Evolutionary conservation across 2,888 invertebrate genomes (phyloP).

Genomic region (Arenicola marina): DNA sequence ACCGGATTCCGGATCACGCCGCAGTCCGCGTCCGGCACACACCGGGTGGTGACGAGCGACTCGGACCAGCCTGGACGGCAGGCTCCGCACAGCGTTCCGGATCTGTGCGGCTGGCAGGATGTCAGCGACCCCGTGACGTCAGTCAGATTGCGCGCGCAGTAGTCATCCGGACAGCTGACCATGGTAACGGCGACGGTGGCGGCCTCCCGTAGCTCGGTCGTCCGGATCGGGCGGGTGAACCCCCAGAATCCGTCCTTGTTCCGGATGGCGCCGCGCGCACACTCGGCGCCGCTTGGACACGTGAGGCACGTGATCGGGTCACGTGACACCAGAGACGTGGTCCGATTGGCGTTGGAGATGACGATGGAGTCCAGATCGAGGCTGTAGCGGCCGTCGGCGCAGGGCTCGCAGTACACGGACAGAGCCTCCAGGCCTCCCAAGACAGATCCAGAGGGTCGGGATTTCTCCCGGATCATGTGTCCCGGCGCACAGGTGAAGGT

Average conservation of each 20-base stretch:
- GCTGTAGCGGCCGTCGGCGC: constrained; percentile 17
- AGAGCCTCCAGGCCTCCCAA: constrained; percentile 10
- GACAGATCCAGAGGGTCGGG: constrained; percentile 1
- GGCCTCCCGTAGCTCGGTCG: too few species aligned
- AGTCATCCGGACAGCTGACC: constrained; percentile 27
- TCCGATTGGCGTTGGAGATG: background rate
- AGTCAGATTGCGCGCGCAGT: constrained; percentile 11
- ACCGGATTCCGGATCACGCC: background rate
- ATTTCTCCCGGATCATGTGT: too few species aligned
- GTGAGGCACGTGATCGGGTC: background rate
- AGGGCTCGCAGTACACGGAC: constrained; percentile 12
- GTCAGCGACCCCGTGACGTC: background rate
- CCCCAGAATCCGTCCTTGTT: constrained; percentile 22
- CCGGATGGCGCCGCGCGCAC: constrained; percentile 12
- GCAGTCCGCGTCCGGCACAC: constrained; percentile 18
- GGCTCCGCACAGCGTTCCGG: constrained; percentile 26
- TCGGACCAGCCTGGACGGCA: constrained; percentile 24
- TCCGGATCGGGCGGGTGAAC: background rate
- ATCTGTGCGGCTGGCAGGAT: constrained; percentile 14
- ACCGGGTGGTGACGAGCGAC: constrained; percentile 21
- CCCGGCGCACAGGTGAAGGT: too few species aligned
- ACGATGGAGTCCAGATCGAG: background rate
- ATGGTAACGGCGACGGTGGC: constrained; percentile 16
- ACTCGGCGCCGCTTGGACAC: constrained; percentile 20
- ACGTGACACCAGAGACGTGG: background rate